A percentile compares a stretch with the other conserved stretches of the same genome.
Conservation (phyloP, 2,113 vertebrate species). For the Sarotherodon lohbergeri region DNA sequence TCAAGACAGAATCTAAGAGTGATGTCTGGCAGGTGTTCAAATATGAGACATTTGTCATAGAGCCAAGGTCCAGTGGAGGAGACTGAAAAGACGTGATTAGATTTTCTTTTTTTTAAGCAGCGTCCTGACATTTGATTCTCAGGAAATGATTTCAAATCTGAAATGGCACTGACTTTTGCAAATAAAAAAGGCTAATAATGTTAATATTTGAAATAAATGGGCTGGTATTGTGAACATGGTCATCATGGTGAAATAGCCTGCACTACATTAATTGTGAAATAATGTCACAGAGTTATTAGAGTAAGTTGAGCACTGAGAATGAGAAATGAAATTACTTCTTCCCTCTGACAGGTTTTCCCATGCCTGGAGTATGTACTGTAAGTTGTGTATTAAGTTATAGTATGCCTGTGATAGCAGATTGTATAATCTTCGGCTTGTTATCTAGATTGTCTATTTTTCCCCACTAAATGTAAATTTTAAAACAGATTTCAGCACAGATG, state of each 20-base stretch:
- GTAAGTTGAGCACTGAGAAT: conserved; percentile 22
- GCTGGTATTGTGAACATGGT: neutral
- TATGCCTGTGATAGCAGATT: conserved; percentile 7
- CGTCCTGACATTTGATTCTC: conserved; percentile 23
- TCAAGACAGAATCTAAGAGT: neutral
- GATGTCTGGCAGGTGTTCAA: conserved; percentile 34
- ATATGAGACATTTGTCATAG: conserved; percentile 19
- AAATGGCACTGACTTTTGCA: neutral
- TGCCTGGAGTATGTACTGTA: neutral
- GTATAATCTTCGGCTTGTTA: conserved; percentile 27
- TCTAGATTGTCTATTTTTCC: conserved; percentile 27
- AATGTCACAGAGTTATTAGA: conserved; percentile 14
- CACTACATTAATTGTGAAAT: neutral
- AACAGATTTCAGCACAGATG: conserved; percentile 68
- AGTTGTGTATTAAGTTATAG: conserved; percentile 18
- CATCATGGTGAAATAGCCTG: neutral
- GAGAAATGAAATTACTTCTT: conserved; percentile 22
- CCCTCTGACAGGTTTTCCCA: neutral
- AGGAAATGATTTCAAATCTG: conserved; percentile 5
- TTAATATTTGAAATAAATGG: conserved; percentile 17
- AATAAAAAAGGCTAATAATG: neutral
- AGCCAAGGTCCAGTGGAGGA: conserved; percentile 18
- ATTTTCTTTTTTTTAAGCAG: conserved; percentile 3
- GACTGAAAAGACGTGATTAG: conserved; percentile 19
- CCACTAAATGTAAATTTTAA: conserved; percentile 48